Evolutionary conservation across 2,888 invertebrate species (phyloP), one percentile per base, ranked within the genome.

Genomic region (Phlogophora meticulosa): DNA sequence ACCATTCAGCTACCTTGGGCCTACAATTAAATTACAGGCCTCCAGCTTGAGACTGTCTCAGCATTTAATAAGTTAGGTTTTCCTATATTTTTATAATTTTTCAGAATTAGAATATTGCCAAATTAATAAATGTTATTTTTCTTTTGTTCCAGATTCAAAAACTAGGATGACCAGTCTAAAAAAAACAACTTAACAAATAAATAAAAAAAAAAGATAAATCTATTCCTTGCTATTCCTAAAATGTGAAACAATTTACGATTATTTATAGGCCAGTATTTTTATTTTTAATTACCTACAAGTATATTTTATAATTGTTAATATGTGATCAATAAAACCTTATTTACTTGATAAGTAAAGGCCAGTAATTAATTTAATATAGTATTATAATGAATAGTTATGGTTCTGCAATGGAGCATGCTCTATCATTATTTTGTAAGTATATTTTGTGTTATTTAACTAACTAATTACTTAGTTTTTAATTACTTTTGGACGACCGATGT

Each of bases 321-420:
- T 81, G 79, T 80, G 59, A 74, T 65, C 7, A 32, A 32, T 66
- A 45, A 57, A 67, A 62, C 63, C 71, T 70, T 59, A n/a, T 64
- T 71, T 57, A 63, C 48, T 73, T 43, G 57, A 20, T 46, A 22
- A 52, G 2, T 62, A 80, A 86, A 84, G 90, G 91, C 91, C 92
- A 91, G 91, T 91, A 91, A 38, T 88, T 84, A 57, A 72, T 75
- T 78, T 71, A 60, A 40, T 65, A 56, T 53, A 60, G 72, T 49
- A 64, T 66, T 61, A 46, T 57, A 22, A 66, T 61, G 42, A 36
- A 42, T 49, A 60, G 61, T 34, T 56, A 74, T 69, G 53, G n/a
- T 64, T 69, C 36, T 67, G 24, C 70, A 55, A 58, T 67, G 68
- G 69, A 65, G 55, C 52, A 53, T 43, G 22, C 36, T 48, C n/a